phyloP scores from a whole-genome alignment of 2,797 vertebrate genomes.

The Caiman crocodilus region DNA sequence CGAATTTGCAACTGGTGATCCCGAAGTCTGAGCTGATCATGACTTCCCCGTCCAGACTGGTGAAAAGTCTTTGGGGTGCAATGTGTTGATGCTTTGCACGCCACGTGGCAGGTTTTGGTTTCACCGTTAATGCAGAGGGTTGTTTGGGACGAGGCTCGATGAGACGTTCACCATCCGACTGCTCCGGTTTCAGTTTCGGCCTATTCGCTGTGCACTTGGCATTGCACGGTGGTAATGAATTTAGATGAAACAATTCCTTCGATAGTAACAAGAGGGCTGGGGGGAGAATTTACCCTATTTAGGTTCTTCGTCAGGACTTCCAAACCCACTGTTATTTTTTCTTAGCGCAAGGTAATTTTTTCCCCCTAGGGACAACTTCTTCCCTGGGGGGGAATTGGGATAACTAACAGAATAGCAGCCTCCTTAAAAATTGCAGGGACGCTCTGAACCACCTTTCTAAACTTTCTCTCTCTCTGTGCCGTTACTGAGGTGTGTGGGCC shows the following conservation, averaged over 20 bases:
- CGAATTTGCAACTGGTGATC: constrained; percentile 39
- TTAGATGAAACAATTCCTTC: constrained; percentile 59
- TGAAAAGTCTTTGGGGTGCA: constrained; percentile 36
- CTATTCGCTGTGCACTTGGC: constrained; percentile 49
- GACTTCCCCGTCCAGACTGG: background rate
- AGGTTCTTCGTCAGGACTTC: constrained; percentile 38
- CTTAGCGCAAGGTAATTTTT: background rate
- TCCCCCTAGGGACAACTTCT: background rate
- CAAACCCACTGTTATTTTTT: constrained; percentile 15
- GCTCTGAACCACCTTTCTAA: background rate
- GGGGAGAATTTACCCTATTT: constrained; percentile 10
- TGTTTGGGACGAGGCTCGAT: constrained; percentile 48
- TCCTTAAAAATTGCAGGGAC: background rate
- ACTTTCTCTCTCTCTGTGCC: background rate
- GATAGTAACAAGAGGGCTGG: constrained; percentile 19
- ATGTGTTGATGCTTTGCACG: background rate
- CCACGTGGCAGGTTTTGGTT: background rate
- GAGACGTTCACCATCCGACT: constrained; percentile 42
- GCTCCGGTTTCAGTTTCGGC: constrained; percentile 53
- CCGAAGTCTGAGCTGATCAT: constrained; percentile 22
- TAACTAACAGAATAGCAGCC: background rate
- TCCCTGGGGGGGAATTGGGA: constrained; percentile 4
- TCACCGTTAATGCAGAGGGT: background rate
- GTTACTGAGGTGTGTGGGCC: fast-evolving
- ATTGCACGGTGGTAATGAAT: constrained; percentile 42